Evolutionary conservation across 2,113 vertebrate genomes (phyloP), one percentile per base, ranked within the genome.

Genomic region (Ariopsis seemanni): DNA sequence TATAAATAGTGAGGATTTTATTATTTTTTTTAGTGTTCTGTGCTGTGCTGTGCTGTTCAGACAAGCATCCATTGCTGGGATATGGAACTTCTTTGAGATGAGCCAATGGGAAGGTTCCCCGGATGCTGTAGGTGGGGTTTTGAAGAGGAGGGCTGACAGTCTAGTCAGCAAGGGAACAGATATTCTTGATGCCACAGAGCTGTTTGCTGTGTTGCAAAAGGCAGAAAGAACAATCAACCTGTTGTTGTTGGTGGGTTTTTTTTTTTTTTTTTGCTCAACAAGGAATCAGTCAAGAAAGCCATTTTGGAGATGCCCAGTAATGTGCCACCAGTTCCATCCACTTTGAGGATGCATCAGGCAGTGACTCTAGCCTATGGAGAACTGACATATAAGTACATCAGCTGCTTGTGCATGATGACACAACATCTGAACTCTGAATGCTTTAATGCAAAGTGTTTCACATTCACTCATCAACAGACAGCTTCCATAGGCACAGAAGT

Each of bases 1-100:
- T 55, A 67, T 48, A 79, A 52, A 34, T 22, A 79, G 48, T 48
- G 50, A 86, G 74, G 34, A 10, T 42, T 42, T 42, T 34, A 34
- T 34, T 27, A 62, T 62, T 62, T 85, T 25, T 85, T 75, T 69
- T 4, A 42, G 8, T 85, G 57, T 77, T 75, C 20, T 75, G 72
- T 57, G 79, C 25, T 74, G 72, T 57, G 79, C 25, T 74, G 84
- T 65, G 25, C 74, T 79, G 0, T 1, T 5, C 42, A 80, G 60
- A 67, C 0, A 25, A 65, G 58, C 58, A 30, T 65, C 80, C 48
- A 57, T 34, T 63, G 72, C 14, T 55, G n/a, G 75, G 63, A 78
- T 25, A 1, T 86, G 60, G 75, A 86, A 80, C 50, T 86, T 86
- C 14, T 80, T 86, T 86, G n/a, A 80, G 50, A 18, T 57, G 10